These are phyloP conservation scores for Pheosia gnoma DNA, from an alignment of 2,888 invertebrate species.

Conservation along the genomic window DNA sequence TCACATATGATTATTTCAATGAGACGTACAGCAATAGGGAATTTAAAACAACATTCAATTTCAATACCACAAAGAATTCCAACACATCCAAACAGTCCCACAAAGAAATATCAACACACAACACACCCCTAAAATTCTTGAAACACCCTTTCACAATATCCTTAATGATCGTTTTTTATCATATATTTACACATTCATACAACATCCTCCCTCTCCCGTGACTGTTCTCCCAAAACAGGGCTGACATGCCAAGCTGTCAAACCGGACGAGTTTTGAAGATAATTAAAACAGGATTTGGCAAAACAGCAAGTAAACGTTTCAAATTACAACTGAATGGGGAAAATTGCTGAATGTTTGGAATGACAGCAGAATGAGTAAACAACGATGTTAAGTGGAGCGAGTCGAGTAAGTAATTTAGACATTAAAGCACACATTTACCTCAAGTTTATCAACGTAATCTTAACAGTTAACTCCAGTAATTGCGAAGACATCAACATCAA, in stretches of 20 bases:
- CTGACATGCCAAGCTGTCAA: conserved; percentile 6
- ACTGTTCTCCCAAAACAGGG: conserved; percentile 50
- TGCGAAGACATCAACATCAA: conserved; percentile 5
- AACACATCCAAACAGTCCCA: conserved; percentile 30
- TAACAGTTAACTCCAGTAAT: neutral
- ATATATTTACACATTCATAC: conserved; percentile 69
- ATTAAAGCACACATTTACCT: too few species aligned
- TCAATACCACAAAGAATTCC: conserved; percentile 8
- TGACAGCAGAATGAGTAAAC: neutral
- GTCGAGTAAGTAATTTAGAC: neutral
- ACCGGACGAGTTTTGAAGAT: neutral
- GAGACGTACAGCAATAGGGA: neutral
- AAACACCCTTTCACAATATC: conserved; percentile 39
- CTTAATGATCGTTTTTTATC: conserved; percentile 53
- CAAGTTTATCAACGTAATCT: neutral
- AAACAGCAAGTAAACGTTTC: conserved; percentile 5
- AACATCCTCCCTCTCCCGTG: conserved; percentile 64
- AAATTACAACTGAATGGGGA: neutral
- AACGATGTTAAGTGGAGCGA: neutral
- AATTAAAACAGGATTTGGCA: neutral
- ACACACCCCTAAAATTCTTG: conserved; percentile 38
- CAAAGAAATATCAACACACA: conserved; percentile 29
- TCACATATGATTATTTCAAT: too few species aligned
- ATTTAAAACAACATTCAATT: conserved; percentile 1
- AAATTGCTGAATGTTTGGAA: neutral